Conservation (phyloP, 2,888 invertebrate genomes). For the Tethea ocularis region DNA sequence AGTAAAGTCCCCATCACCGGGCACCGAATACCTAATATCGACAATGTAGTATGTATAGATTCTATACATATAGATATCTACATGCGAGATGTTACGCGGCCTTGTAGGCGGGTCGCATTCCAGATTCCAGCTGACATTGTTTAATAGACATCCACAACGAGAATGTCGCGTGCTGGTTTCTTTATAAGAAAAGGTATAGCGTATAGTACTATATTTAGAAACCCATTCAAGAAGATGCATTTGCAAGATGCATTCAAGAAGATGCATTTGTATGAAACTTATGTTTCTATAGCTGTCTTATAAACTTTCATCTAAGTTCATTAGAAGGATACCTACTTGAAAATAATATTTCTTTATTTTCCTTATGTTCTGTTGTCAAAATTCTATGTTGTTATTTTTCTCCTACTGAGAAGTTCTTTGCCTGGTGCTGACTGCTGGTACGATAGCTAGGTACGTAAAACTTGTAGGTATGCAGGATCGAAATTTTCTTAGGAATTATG, state of each 20-base stretch:
- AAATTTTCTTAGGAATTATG: too few relatives aligned
- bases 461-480: too few relatives aligned
- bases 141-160: constrained; percentile 42
- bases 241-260: neutral
- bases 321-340: neutral
- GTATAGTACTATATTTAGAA: constrained; percentile 16
- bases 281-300: neutral
- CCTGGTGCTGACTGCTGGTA: too few relatives aligned
- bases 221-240: constrained; percentile 1
- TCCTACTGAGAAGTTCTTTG: too few relatives aligned
- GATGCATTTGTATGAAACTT: neutral
- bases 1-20: constrained; percentile 31
- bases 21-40: constrained; percentile 38
- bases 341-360: neutral
- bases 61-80: too few relatives aligned
- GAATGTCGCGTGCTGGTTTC: constrained; percentile 36
- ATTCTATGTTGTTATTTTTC: neutral
- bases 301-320: neutral
- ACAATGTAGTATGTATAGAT: constrained; percentile 18
- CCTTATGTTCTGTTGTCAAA: neutral
- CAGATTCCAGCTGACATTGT: constrained; percentile 76
- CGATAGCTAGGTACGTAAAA: too few relatives aligned
- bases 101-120: constrained; percentile 81
- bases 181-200: constrained; percentile 32
- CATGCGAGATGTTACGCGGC: constrained; percentile 59